Base-by-base conservation (phyloP, 2,888 invertebrate species). In the Amblyjoppa proteus region DNA sequence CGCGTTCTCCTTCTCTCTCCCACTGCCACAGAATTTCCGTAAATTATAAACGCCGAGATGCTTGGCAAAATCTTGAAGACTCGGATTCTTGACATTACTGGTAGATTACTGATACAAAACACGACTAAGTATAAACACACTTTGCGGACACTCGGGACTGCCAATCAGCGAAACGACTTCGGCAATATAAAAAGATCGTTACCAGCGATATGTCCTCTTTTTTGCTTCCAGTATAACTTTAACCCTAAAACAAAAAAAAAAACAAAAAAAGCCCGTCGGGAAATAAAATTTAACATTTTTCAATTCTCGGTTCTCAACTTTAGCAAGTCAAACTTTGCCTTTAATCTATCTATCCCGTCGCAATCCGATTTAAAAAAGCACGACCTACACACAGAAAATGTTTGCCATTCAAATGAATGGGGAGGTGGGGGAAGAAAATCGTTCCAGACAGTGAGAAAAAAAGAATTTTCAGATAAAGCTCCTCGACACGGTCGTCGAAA, bases 31-130 rank as follows among this genome's bases (percentile, higher is more conserved):
- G 71, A 71, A 45, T 56, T 68, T 77, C 31, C 64, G 76, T 82
- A 61, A 83, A 82, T 74, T 84, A 78, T 56, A 16, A 45, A 66
- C 45, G 20, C 51, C 64, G 69, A 28, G 45, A 16, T n/a, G 45
- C 7, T 56, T 61, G 28, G 56, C 49, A 11, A 51, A 71, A 76
- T 76, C 25, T 16, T 38, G 9, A 71, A 80, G 49, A 7, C 45
- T 28, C 45, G 25, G 25, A 56, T 56, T 71, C n/a, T 61, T 69
- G n/a, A 76, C 9, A 25, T 64, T 74, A 64, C 9, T 9, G 11
- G 25, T 28, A 58, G 9, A 25, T 25, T 20, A 58, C 58, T 13
- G 25, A 28, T 3, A 58, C 13, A 28, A 28, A 25, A 58, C 11
- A 58, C 56, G 56, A 58, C 25, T 11, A 58, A 58, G 28, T 25